Evolutionary conservation across 2,888 invertebrate species (phyloP), one percentile per base, ranked within the genome.

Genomic region (Metellina segmentata): DNA sequence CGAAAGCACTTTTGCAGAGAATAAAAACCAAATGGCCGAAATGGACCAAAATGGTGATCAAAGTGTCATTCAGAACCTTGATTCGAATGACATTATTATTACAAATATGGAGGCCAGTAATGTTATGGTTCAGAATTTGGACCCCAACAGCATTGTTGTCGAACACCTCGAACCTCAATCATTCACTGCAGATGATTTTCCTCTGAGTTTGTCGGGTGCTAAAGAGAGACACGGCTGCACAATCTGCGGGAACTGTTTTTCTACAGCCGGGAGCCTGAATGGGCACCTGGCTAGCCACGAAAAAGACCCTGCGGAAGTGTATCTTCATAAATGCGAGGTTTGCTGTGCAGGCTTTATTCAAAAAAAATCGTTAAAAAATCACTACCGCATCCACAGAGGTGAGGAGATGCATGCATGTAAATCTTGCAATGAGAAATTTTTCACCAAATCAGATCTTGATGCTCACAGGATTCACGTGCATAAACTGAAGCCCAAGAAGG

Each of bases 1-100:
- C 6, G 79, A 72, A 53, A 16, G 48, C 16, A 6, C 13, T 13
- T 6, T 48, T 13, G 48, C 11, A 16, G 51, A 72, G 20, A 52
- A 9, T 20, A 72, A 52, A 19, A 19, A 51, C 8, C 9, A 8
- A 19, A 51, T 11, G 51, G n/a, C 20, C 0, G 70, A 71, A n/a
- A 19, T 34, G 69, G 81, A 79, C 9, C 90, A 85, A 81, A 88
- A 91, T 69, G 86, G 53, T 49, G 87, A 91, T 19, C 91, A 74
- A 49, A 91, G 82, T 79, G 91, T 91, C 7, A 91, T 91, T 79
- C 91, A 91, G 72, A 91, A 91, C 78, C 83, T 91, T 20, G 91
- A 91, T 52, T 91, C 91, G 5, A 87, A 91, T 78, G 91, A 87
- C 61, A 91, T 91, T 11, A 91, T 91, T 8, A 78, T 91, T 8